Base-by-base conservation (phyloP, 2,113 vertebrate genomes). In the Rhabdornis inornatus region DNA sequence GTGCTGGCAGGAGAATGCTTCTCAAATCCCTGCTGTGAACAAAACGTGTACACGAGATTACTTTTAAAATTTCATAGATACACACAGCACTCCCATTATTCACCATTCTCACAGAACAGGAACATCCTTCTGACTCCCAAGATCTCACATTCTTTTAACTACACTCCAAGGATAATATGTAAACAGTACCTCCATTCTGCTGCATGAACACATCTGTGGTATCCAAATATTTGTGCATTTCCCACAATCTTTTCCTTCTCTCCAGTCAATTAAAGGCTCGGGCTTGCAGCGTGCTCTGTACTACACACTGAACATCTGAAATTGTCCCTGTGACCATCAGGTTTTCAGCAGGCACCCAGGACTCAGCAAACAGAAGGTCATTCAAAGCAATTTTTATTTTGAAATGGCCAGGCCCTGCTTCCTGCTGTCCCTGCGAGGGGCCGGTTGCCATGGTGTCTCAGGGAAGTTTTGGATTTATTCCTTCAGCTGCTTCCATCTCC, bases 191-290 rank as follows among this genome's bases (percentile, higher is more conserved):
- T 98, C 92, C 49, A 95, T 85, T 66, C 86, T 96, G 93, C 82
- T 88, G 92, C 97, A 97, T 96, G 98, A 96, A 97, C 83, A 75
- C 97, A 97, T 60, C 97, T 97, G 68, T 95, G 96, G 63, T 96
- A 98, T 30, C 98, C 98, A 92, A 98, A 92, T 95, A 94, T 83
- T 93, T 97, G 60, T 98, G 96, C 98, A 98, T 98, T 89, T 87
- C 91, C 93, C 83, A 92, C 94, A 60, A 65, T 42, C 60, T 81
- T 77, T 59, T 61, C 53, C 69, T 79, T n/a, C 80, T 94, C 79
- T 88, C 31, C 70, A 65, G 60, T 30, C 91, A 65, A 61, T 60
- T 76, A 22, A 33, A 70, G 72, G 57, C 87, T 87, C 92, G 82
- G 83, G 59, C 69, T 92, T 61, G 81, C 60, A 84, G 53, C 0